Evolutionary conservation across 2,113 vertebrate species (phyloP), one percentile per base, ranked within the genome.

Genomic region (Plotosus lineatus): DNA sequence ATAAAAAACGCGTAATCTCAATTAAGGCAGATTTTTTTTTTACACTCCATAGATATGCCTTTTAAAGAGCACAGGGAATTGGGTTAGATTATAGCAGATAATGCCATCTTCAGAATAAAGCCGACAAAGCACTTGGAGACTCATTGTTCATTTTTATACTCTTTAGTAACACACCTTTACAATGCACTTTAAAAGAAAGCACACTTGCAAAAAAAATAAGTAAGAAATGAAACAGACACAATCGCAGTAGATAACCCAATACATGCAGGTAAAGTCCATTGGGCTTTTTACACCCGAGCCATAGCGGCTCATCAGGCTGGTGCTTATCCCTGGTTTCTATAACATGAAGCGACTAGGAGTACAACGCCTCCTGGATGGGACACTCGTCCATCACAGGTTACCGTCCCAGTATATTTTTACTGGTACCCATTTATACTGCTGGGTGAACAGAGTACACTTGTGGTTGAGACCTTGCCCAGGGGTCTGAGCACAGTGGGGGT

Each of bases 61-160:
- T 66, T 66, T 66, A 66, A 66, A 66, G 21, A 11, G 63, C 36
- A 66, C 31, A 12, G 36, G 38, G 63, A 66, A 66, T 9, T 42
- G 36, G 40, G 63, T 66, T 66, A 63, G 38, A 63, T 63, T 63
- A 63, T 63, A 33, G 31, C 36, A 38, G 60, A 38, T 63, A 38
- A 63, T 63, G 60, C 38, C 60, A 36, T 19, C 33, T 63, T n/a
- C 63, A 66, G 60, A 15, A 63, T 63, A 63, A 36, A 31, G 60
- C 60, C 19, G 60, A 6, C 31, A 38, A 63, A 63, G 60, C 60
- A 38, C 17, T 0, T 1, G 31, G 31, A 63, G 60, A 38, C 17
- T 63, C 60, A 21, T 31, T 63, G 36, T 17, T 63, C 60, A 63
- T 63, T 36, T 63, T 21, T 1, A 1, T 36, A 15, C 31, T 21